Percentiles rank a stretch among this genome's conserved stretches.
phyloP scores from a whole-genome alignment of 2,888 invertebrate genomes.

The Ennomos erosarius region DNA sequence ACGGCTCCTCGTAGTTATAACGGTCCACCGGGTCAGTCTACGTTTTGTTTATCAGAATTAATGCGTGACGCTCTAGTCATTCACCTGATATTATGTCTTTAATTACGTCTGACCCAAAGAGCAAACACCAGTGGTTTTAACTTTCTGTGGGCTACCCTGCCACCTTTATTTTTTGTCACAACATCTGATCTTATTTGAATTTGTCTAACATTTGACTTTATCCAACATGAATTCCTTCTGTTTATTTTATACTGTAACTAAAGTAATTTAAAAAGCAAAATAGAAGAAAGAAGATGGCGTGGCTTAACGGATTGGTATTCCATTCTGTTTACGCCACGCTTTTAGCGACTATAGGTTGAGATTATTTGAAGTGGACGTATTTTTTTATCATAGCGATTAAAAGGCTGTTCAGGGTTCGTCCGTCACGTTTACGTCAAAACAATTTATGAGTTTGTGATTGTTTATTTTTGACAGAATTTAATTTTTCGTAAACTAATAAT shows the following conservation, averaged over 20 bases:
- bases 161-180: too few species aligned
- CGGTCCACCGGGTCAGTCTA: too few species aligned
- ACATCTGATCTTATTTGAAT: too few species aligned
- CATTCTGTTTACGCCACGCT: constrained; percentile 57
- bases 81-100: too few species aligned
- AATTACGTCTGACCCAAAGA: too few species aligned
- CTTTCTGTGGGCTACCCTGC: too few species aligned
- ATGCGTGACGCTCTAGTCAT: too few species aligned
- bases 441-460: constrained; percentile 10
- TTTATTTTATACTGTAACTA: constrained; percentile 36
- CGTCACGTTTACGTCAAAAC: constrained; percentile 29
- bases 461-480: background rate
- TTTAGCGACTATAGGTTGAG: constrained; percentile 22
- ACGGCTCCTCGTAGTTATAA: too few species aligned
- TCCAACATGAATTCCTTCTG: constrained; percentile 8
- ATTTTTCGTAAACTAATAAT: too few species aligned
- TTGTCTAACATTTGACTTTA: too few species aligned
- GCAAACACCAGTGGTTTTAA: too few species aligned
- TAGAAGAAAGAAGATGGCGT: constrained; percentile 57
- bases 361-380: constrained; percentile 30
- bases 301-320: constrained; percentile 63
- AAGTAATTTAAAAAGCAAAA: constrained; percentile 58
- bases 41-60: too few species aligned
- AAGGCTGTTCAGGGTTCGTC: constrained; percentile 28
- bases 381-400: constrained; percentile 32